Percentiles rank a stretch among this genome's conserved stretches.
phyloP scores from a whole-genome alignment of 2,797 vertebrate genomes.

The Masticophis lateralis region DNA sequence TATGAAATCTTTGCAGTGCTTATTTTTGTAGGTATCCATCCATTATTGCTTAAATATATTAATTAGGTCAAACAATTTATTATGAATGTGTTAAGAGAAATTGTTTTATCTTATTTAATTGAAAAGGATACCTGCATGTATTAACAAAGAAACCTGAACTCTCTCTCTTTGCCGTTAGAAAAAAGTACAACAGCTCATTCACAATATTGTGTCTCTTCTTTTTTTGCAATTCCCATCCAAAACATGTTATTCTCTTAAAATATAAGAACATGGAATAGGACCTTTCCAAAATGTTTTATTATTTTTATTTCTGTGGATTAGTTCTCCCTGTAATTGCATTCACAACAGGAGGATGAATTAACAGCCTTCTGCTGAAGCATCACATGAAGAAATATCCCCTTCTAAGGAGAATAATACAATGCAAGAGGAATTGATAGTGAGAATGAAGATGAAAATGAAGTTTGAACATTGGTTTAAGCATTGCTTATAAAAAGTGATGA shows the following conservation, averaged over 20 bases:
- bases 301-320: conserved; percentile 31
- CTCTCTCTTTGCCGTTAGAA: background rate
- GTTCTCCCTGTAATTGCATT: background rate
- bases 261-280: conserved; percentile 46
- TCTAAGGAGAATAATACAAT: background rate
- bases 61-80: background rate
- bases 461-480: background rate
- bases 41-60: background rate
- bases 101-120: background rate
- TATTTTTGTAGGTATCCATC: background rate
- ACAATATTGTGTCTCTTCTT: background rate
- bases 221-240: conserved; percentile 55
- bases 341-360: background rate
- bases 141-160: background rate
- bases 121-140: background rate
- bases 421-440: background rate
- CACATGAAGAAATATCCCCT: background rate
- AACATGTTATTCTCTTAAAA: conserved; percentile 60
- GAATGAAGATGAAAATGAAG: background rate
- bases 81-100: background rate
- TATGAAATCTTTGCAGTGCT: background rate
- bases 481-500: background rate
- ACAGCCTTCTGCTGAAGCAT: background rate
- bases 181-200: background rate
- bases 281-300: conserved; percentile 41